Percentiles rank a stretch among this genome's conserved stretches.
phyloP scores from a whole-genome alignment of 2,888 invertebrate genomes.

The Diachrysia chrysitis region DNA sequence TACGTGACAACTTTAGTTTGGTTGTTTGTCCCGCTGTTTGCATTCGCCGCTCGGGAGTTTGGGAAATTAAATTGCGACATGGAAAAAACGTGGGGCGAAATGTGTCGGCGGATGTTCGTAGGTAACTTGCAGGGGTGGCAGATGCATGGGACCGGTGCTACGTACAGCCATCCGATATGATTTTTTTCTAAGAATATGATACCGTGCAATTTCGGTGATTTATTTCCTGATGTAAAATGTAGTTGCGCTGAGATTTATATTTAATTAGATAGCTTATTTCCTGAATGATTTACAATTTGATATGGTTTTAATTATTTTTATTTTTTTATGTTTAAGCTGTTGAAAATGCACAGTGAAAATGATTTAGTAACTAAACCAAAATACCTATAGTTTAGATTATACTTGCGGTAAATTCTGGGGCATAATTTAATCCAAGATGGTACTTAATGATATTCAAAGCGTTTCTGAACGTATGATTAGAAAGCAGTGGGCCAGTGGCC shows the following conservation, averaged over 20 bases:
- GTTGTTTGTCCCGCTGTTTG: constrained; percentile 74
- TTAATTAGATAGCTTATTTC: constrained; percentile 48
- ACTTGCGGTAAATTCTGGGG: constrained; percentile 9
- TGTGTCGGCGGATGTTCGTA: constrained; percentile 68
- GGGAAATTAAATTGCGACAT: constrained; percentile 70
- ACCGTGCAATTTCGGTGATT: constrained; percentile 58
- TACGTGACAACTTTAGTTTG: constrained; percentile 83
- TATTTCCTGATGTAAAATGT: constrained; percentile 42
- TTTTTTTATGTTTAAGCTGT: neutral
- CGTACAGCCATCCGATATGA: constrained; percentile 47
- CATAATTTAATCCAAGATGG: constrained; percentile 26
- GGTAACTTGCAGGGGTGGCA: constrained; percentile 62
- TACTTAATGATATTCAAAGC: constrained; percentile 43
- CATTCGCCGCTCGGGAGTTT: constrained; percentile 68
- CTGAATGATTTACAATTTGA: constrained; percentile 38
- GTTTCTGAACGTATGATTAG: constrained; percentile 72
- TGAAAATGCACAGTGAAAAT: neutral
- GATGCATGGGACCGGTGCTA: constrained; percentile 58
- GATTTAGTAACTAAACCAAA: neutral
- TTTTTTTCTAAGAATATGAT: constrained; percentile 58
- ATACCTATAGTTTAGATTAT: neutral
- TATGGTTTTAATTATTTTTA: constrained; percentile 5
- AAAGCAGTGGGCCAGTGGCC: constrained; percentile 68
- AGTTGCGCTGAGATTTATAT: constrained; percentile 39
- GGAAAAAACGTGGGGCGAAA: constrained; percentile 62